Percentiles rank a stretch among this genome's conserved stretches.
Evolutionary conservation across 1,140 invertebrate species (phyloP).

Genomic region (Steinernema feltiae): DNA sequence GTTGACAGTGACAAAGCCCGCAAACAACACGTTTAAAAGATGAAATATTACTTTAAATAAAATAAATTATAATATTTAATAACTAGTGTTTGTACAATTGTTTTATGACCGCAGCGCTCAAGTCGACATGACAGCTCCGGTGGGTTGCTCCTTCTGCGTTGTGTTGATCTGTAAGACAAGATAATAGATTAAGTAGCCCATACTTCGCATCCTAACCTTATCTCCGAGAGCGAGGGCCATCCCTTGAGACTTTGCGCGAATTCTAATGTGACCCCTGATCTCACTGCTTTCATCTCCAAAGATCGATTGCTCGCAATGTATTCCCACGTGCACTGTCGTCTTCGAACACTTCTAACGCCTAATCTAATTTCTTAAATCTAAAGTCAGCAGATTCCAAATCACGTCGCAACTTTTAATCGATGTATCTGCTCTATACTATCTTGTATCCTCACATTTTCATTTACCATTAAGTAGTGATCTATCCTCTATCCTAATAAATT

Average conservation of each 20-base stretch:
- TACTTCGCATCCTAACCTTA: slow-evolving; percentile 33
- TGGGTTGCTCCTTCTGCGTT: slow-evolving; percentile 19
- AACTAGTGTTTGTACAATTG: neutral
- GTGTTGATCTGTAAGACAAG: slow-evolving; percentile 20
- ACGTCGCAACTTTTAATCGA: neutral
- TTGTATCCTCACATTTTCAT: neutral
- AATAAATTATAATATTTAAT: neutral
- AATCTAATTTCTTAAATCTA: no score
- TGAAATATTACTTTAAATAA: neutral
- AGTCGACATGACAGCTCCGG: neutral
- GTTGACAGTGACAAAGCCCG: no score
- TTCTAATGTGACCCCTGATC: slow-evolving; percentile 90
- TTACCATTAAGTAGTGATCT: neutral
- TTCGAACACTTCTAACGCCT: no score
- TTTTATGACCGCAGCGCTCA: neutral
- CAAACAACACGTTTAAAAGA: neutral
- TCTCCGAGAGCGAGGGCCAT: slow-evolving; percentile 55
- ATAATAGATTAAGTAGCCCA: neutral
- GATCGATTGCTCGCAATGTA: no score
- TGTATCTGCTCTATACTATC: no score
- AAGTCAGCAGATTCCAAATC: neutral
- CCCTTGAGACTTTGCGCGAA: slow-evolving; percentile 91
- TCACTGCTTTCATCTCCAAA: slow-evolving; percentile 72
- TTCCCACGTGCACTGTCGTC: no score
- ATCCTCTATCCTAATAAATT: neutral